These are phyloP conservation scores for Pardosa pseudoannulata DNA, from an alignment of 2,888 invertebrate species.

Conservation along the genomic window DNA sequence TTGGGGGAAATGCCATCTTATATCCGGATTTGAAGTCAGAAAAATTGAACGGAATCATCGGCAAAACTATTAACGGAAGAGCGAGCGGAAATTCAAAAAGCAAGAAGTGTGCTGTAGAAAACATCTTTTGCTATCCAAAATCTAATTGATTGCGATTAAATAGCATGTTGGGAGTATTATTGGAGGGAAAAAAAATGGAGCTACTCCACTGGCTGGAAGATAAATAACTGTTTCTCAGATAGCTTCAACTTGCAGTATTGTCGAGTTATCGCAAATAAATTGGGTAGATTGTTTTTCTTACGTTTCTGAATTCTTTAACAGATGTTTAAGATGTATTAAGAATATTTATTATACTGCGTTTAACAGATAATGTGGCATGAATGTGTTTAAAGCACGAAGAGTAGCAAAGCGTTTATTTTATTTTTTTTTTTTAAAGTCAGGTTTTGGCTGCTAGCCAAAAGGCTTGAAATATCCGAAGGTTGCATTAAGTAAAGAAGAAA, in stretches of 20 bases:
- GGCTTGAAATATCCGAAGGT: not conserved
- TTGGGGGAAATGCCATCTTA: too few relatives aligned
- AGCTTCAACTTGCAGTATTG: not conserved
- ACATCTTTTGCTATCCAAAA: not conserved
- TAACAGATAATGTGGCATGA: constrained; percentile 31
- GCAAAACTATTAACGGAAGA: not conserved
- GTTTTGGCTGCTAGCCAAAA: constrained; percentile 28
- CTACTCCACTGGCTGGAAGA: not conserved
- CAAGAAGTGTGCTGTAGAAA: not conserved
- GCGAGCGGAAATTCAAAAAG: not conserved
- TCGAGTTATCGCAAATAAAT: not conserved
- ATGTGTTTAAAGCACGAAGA: constrained; percentile 14
- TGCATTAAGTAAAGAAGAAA: not conserved
- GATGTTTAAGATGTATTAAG: constrained; percentile 41
- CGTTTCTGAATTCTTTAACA: constrained; percentile 41
- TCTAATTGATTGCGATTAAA: constrained; percentile 5
- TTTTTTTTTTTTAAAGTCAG: not conserved
- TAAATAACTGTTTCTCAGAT: not conserved
- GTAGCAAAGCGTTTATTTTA: not conserved
- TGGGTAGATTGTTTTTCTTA: not conserved
- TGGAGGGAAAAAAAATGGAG: not conserved
- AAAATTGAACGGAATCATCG: not conserved
- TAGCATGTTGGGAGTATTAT: not conserved
- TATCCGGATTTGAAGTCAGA: not conserved
- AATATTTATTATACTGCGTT: constrained; percentile 43